Conservation (phyloP, 2,113 vertebrate species). For the Hemicordylus capensis region DNA sequence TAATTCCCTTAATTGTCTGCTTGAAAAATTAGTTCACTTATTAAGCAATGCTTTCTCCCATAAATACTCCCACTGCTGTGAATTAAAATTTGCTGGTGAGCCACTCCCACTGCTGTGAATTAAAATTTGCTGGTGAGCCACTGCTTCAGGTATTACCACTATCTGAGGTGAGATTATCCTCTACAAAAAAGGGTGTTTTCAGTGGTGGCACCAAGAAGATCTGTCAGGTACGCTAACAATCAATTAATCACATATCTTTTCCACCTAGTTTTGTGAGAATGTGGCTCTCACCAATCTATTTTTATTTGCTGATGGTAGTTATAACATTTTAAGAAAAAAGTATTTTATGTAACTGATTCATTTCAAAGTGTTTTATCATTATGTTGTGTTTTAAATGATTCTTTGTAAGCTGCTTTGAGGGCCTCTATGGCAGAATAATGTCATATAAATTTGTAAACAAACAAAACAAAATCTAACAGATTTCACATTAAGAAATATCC, state of each 20-base stretch:
- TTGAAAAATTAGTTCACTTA: background rate
- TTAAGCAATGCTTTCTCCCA: background rate
- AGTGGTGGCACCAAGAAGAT: background rate
- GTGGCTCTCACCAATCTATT: background rate
- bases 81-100: background rate
- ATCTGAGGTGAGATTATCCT: background rate
- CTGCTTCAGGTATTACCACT: background rate
- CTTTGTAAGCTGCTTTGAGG: background rate
- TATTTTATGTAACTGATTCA: background rate
- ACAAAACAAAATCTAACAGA: background rate
- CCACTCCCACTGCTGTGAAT: background rate
- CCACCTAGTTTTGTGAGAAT: background rate
- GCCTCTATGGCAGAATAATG: background rate
- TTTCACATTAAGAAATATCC: slow-evolving; percentile 2
- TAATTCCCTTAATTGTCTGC: background rate
- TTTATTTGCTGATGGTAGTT: background rate
- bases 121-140: background rate
- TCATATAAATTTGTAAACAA: background rate
- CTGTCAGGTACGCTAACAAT: too few relatives aligned
- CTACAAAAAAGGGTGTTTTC: background rate
- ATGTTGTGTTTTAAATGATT: background rate
- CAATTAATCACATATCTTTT: background rate
- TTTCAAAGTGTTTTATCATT: background rate
- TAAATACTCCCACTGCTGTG: background rate
- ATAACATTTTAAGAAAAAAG: background rate